These are phyloP conservation scores for Drosophila eohydei DNA, from an alignment of 2,888 invertebrate genomes.

Conservation along the genomic window DNA sequence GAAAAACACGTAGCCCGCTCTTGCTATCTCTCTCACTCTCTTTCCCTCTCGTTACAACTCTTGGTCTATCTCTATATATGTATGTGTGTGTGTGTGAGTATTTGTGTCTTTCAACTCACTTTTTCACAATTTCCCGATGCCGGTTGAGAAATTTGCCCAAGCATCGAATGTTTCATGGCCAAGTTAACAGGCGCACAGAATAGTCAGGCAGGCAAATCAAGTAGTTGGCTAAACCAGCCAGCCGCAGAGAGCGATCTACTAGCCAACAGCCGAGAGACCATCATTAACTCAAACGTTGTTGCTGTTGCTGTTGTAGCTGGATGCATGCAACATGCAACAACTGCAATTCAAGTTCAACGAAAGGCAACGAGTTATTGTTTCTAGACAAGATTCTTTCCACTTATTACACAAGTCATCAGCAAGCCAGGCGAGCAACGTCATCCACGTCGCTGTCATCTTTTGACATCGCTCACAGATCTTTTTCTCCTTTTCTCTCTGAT, in stretches of 20 bases:
- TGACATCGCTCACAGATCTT: conserved; percentile 44
- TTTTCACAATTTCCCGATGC: conserved; percentile 76
- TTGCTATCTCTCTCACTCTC: background rate
- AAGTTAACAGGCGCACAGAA: conserved; percentile 79
- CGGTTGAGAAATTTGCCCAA: conserved; percentile 72
- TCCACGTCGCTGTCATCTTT: conserved; percentile 61
- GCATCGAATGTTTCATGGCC: conserved; percentile 79
- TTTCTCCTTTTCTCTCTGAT: conserved; percentile 19
- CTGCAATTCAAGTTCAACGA: conserved; percentile 74
- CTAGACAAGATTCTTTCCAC: conserved; percentile 80
- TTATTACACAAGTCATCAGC: conserved; percentile 78
- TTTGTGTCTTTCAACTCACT: conserved; percentile 66
- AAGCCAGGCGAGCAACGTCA: conserved; percentile 61
- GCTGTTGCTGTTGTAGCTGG: conserved; percentile 34
- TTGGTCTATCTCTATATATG: conserved; percentile 9
- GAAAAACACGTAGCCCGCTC: conserved; percentile 72
- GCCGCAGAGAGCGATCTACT: conserved; percentile 34
- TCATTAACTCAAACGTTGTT: conserved; percentile 65
- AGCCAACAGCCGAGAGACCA: conserved; percentile 52
- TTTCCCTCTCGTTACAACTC: background rate
- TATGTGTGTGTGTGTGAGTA: background rate
- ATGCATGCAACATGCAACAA: conserved; percentile 55
- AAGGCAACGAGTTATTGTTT: conserved; percentile 76
- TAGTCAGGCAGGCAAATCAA: conserved; percentile 27
- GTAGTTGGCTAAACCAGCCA: conserved; percentile 30